Percentiles rank a stretch among this genome's conserved stretches.
Conservation (phyloP, 2,113 vertebrate species). For the Seriola quinqueradiata region DNA sequence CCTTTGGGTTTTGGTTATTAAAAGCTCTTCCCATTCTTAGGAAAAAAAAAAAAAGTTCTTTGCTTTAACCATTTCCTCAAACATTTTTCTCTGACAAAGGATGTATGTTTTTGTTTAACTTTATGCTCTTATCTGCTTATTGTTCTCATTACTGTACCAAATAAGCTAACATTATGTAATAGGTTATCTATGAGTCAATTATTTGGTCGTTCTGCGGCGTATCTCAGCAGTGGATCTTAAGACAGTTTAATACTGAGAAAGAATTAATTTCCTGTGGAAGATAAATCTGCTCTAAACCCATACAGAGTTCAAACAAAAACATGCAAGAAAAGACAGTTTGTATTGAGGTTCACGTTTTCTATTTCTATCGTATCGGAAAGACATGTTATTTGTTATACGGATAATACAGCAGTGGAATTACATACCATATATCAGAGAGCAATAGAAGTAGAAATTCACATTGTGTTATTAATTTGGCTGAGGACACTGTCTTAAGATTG, state of each 20-base stretch:
- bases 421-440: not conserved
- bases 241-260: conserved; percentile 24
- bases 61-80: not conserved
- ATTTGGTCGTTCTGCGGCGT: not conserved
- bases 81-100: not conserved
- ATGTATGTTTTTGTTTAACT: conserved; percentile 30
- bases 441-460: too few species aligned
- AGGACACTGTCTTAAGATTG: too few species aligned
- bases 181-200: not conserved
- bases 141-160: not conserved
- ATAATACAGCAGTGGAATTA: not conserved
- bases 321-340: not conserved
- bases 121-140: not conserved
- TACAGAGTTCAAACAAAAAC: conserved; percentile 17
- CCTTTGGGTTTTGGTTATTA: conserved; percentile 44
- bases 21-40: conserved; percentile 32
- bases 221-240: conserved; percentile 34
- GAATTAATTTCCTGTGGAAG: conserved; percentile 56
- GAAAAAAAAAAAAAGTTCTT: not conserved
- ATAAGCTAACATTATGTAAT: conserved; percentile 6
- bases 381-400: not conserved
- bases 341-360: not conserved
- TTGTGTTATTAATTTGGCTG: too few species aligned
- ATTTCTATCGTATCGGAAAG: not conserved
- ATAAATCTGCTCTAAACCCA: conserved; percentile 22